Conservation (phyloP, 1,140 invertebrate species). For the Drosophila insularis region DNA sequence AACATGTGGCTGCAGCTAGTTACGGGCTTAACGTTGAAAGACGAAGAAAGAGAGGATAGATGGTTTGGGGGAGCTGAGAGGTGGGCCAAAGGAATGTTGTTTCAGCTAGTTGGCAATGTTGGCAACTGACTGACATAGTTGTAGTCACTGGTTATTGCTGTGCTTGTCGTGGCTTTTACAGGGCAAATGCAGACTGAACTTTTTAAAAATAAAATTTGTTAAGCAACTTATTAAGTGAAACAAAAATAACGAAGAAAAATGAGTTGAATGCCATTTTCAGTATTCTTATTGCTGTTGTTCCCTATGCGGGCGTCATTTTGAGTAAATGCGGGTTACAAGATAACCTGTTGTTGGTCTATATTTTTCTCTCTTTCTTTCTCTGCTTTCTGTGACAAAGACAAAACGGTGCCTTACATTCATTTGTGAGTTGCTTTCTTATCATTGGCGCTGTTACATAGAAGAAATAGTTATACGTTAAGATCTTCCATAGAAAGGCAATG, state of each 20-base stretch:
- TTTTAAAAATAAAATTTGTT: constrained; percentile 72
- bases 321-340: constrained; percentile 55
- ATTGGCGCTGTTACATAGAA: no score
- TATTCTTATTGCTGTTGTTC: neutral
- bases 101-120: constrained; percentile 76
- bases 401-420: constrained; percentile 73
- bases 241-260: constrained; percentile 46
- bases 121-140: constrained; percentile 77
- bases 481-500: no score
- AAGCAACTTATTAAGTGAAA: constrained; percentile 68
- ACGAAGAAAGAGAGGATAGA: neutral
- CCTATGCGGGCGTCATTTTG: constrained; percentile 58
- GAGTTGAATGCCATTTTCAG: constrained; percentile 26
- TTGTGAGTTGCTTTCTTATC: constrained; percentile 11
- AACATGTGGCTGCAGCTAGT: constrained; percentile 76
- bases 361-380: constrained; percentile 15
- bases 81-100: constrained; percentile 71
- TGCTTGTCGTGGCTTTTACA: constrained; percentile 32
- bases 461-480: no score
- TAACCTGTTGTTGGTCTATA: constrained; percentile 57
- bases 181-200: constrained; percentile 59
- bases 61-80: neutral
- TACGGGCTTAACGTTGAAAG: constrained; percentile 50
- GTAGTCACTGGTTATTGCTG: constrained; percentile 34
- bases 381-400: constrained; percentile 41